phyloP scores from a whole-genome alignment of 2,888 invertebrate species.

The Sympetrum striolatum region DNA sequence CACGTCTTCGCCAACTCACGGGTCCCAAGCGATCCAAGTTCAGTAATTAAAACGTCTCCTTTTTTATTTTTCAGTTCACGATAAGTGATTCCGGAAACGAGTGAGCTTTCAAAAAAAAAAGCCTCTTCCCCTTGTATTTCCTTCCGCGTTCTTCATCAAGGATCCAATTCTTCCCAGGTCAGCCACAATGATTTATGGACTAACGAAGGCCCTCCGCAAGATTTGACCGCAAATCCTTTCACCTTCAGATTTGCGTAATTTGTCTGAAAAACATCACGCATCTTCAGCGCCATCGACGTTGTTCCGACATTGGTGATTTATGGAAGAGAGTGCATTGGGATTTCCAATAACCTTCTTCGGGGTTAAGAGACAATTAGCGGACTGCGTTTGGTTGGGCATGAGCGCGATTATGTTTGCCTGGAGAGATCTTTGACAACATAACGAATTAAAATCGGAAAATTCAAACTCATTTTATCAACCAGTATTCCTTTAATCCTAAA shows the following conservation, averaged over 20 bases:
- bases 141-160: background rate
- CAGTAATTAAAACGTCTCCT: background rate
- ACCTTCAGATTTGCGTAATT: slow-evolving; percentile 43
- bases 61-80: background rate
- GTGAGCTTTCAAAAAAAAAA: background rate
- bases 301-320: background rate
- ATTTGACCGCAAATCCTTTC: slow-evolving; percentile 19
- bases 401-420: too few relatives aligned
- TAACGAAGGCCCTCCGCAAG: background rate
- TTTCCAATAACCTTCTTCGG: too few relatives aligned
- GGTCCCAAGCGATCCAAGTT: background rate
- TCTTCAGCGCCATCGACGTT: background rate
- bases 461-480: too few relatives aligned
- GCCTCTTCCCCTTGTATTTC: background rate
- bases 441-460: too few relatives aligned
- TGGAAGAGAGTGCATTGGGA: background rate
- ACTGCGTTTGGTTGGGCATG: too few relatives aligned
- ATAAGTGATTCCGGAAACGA: background rate
- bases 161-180: background rate
- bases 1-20: too few relatives aligned
- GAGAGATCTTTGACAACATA: too few relatives aligned
- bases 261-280: slow-evolving; percentile 11
- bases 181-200: background rate
- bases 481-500: too few relatives aligned
- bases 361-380: too few relatives aligned